phyloP scores from a whole-genome alignment of 2,888 invertebrate species.

The Ectemnius continuus region DNA sequence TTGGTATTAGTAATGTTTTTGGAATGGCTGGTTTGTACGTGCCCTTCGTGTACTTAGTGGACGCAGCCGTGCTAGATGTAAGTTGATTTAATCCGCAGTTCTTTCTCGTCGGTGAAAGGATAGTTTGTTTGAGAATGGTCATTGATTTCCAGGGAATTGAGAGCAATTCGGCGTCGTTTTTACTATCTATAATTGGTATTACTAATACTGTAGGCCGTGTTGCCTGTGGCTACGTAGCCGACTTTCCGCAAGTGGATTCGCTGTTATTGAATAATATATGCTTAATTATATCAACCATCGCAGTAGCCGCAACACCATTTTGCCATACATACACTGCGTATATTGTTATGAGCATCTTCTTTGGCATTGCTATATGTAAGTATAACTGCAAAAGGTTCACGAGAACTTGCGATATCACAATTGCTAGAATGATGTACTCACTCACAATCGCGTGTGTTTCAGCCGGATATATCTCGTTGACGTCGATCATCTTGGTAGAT shows the following conservation, averaged over 20 bases:
- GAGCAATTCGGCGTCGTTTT: conserved; percentile 84
- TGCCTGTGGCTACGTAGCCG: conserved; percentile 92
- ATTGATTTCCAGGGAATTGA: conserved; percentile 84
- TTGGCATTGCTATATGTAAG: conserved; percentile 95
- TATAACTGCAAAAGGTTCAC: conserved; percentile 59
- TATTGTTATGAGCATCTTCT: conserved; percentile 90
- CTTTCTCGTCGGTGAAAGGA: too few species aligned
- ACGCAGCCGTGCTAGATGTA: conserved; percentile 86
- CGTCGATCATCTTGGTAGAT: conserved; percentile 98
- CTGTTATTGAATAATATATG: conserved; percentile 95
- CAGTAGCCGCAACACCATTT: conserved; percentile 90
- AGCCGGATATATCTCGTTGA: conserved; percentile 98
- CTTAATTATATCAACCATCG: conserved; percentile 92
- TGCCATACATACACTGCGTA: conserved; percentile 88
- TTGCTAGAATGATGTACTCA: background rate
- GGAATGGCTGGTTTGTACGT: conserved; percentile 99
- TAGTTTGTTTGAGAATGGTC: background rate
- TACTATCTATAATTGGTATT: conserved; percentile 92
- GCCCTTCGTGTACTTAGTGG: conserved; percentile 96
- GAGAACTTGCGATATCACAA: background rate
- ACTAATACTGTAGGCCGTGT: conserved; percentile 97
- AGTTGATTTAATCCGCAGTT: conserved; percentile 68
- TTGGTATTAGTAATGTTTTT: conserved; percentile 95
- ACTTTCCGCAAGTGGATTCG: conserved; percentile 95
- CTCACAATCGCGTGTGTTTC: conserved; percentile 53